Evolutionary conservation across 2,113 vertebrate species (phyloP).

Genomic region (Morone chrysops): DNA sequence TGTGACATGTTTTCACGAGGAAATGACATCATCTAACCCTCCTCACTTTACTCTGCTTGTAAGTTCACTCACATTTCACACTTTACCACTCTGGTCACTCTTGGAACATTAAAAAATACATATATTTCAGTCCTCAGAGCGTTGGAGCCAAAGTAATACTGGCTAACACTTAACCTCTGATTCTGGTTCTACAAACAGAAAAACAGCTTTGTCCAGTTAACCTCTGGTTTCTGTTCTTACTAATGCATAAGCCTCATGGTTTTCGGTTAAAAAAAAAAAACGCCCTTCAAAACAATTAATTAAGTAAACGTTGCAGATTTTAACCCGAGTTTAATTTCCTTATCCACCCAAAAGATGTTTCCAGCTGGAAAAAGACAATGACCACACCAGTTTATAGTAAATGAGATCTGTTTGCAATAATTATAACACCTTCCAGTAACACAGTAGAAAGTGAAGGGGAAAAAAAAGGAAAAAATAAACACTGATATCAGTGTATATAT

Average conservation of each 20-base stretch:
- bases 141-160: not conserved
- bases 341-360: not conserved
- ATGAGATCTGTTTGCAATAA: not conserved
- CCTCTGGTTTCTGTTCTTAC: not conserved
- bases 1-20: constrained; percentile 52
- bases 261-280: not conserved
- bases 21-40: constrained; percentile 52
- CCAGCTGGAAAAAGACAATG: too few relatives aligned
- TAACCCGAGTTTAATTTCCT: not conserved
- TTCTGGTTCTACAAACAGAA: not conserved
- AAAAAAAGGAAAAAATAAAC: not conserved
- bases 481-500: not conserved
- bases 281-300: too few relatives aligned
- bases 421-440: not conserved
- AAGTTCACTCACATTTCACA: constrained; percentile 49
- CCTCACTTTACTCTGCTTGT: constrained; percentile 30
- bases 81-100: constrained; percentile 37
- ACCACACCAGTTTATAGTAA: too few relatives aligned
- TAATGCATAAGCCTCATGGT: not conserved
- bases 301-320: not conserved
- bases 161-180: not conserved
- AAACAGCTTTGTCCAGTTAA: not conserved
- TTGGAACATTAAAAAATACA: not conserved
- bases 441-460: not conserved
- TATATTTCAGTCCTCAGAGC: not conserved